phyloP scores from a whole-genome alignment of 23 tunicate species.

The Styela plicata region DNA sequence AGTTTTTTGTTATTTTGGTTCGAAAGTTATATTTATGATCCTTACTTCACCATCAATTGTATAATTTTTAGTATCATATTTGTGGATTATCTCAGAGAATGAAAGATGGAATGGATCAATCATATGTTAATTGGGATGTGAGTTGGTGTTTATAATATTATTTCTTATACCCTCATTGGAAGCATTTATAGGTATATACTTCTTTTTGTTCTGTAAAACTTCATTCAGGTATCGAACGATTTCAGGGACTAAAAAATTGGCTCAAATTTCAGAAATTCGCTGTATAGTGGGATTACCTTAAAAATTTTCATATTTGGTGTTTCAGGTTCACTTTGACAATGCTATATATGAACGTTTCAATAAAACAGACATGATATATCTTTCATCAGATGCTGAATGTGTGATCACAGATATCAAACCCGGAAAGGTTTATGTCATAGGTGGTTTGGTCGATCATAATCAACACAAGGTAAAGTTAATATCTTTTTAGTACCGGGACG shows the following conservation, averaged over 20 bases:
- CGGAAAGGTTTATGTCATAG: conserved; percentile 85
- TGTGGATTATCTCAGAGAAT: conserved; percentile 62
- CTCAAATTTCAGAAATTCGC: no score
- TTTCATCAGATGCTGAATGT: conserved; percentile 70
- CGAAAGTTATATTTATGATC: no score
- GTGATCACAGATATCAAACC: conserved; percentile 34
- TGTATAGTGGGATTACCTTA: background rate
- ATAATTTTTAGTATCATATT: conserved; percentile 64
- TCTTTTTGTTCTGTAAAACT: no score
- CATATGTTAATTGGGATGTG: conserved; percentile 74
- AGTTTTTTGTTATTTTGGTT: no score
- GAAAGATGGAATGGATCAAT: conserved; percentile 46
- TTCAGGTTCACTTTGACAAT: conserved; percentile 60
- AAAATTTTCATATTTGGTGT: background rate
- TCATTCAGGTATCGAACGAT: no score
- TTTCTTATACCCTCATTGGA: no score
- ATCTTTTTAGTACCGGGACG: no score
- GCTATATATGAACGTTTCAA: conserved; percentile 24
- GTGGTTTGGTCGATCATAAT: conserved; percentile 93
- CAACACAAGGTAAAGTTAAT: conserved; percentile 59
- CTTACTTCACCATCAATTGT: no score
- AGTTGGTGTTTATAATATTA: no score
- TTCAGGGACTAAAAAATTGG: no score
- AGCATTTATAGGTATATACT: no score
- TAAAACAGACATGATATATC: conserved; percentile 50